A percentile compares a stretch with the other conserved stretches of the same genome.
Evolutionary conservation across 2,888 invertebrate species (phyloP).

Genomic region (Pachymerium ferrugineum): DNA sequence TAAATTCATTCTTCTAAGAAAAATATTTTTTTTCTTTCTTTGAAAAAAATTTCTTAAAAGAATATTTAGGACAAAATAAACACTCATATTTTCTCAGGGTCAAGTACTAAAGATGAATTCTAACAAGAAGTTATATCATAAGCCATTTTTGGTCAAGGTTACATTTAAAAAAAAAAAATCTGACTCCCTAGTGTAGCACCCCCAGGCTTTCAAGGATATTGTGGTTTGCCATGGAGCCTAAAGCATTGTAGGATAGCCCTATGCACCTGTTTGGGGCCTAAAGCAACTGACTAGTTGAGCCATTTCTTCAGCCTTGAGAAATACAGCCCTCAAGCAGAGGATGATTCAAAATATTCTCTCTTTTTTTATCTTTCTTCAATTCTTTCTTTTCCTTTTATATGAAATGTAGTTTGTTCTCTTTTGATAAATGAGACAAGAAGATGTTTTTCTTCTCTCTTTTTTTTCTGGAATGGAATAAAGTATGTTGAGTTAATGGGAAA

Average conservation of each 20-base stretch:
- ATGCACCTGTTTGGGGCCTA: conserved; percentile 9
- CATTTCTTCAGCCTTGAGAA: neutral
- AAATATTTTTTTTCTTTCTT: too few relatives aligned
- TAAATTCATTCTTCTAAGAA: too few relatives aligned
- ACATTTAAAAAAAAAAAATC: neutral
- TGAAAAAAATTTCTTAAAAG: too few relatives aligned
- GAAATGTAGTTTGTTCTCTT: neutral
- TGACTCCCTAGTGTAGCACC: neutral
- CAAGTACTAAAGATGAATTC: too few relatives aligned
- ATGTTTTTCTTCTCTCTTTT: neutral
- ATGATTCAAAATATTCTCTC: neutral
- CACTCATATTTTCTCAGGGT: too few relatives aligned
- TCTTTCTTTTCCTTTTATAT: neutral
- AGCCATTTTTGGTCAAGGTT: conserved; percentile 3
- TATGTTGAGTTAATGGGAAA: neutral
- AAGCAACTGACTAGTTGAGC: neutral
- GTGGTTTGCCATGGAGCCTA: neutral
- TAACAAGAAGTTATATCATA: neutral
- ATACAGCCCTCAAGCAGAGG: neutral
- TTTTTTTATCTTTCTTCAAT: neutral
- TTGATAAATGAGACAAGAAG: conserved; percentile 12
- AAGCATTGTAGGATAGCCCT: conserved; percentile 13
- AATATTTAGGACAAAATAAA: too few relatives aligned
- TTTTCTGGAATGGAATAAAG: neutral
- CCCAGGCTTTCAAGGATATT: neutral